These are phyloP conservation scores for Dryocosmus kuriphilus DNA, from an alignment of 2,888 invertebrate species.

Conservation along the genomic window DNA sequence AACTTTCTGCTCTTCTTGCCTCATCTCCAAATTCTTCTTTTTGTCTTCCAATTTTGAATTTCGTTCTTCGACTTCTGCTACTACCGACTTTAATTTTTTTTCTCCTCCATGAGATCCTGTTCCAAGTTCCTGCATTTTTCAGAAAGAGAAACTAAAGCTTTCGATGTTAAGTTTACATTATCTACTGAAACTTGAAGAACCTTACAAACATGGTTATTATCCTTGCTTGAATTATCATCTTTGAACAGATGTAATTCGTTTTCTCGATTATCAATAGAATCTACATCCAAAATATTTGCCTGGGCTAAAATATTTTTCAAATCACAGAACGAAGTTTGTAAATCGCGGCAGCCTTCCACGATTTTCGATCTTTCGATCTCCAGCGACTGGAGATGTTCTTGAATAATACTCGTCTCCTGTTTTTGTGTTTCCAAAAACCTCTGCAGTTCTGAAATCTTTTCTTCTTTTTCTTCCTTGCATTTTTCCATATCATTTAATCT, in stretches of 20 bases:
- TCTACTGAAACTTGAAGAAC: constrained; percentile 51
- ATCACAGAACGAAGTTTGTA: background rate
- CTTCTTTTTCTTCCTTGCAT: constrained; percentile 44
- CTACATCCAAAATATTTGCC: background rate
- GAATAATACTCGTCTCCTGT: constrained; percentile 46
- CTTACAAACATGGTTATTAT: constrained; percentile 45
- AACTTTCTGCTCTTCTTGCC: constrained; percentile 53
- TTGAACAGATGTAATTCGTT: background rate
- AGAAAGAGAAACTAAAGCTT: constrained; percentile 6
- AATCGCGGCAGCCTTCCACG: constrained; percentile 24
- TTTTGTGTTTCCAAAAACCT: constrained; percentile 47
- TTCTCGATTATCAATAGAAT: background rate
- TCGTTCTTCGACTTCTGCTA: constrained; percentile 47
- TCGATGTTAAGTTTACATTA: constrained; percentile 43
- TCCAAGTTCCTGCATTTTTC: constrained; percentile 50
- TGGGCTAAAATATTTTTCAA: constrained; percentile 10
- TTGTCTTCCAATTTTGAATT: constrained; percentile 54
- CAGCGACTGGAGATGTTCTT: constrained; percentile 45
- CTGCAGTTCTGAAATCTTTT: constrained; percentile 54
- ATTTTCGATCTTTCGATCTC: constrained; percentile 50
- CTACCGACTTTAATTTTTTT: constrained; percentile 43
- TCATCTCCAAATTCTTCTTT: constrained; percentile 39
- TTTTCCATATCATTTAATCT: constrained; percentile 50
- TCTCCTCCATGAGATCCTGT: constrained; percentile 54
- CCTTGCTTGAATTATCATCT: constrained; percentile 22